phyloP scores from a whole-genome alignment of 2,797 vertebrate genomes.

The Staurois parvus region DNA sequence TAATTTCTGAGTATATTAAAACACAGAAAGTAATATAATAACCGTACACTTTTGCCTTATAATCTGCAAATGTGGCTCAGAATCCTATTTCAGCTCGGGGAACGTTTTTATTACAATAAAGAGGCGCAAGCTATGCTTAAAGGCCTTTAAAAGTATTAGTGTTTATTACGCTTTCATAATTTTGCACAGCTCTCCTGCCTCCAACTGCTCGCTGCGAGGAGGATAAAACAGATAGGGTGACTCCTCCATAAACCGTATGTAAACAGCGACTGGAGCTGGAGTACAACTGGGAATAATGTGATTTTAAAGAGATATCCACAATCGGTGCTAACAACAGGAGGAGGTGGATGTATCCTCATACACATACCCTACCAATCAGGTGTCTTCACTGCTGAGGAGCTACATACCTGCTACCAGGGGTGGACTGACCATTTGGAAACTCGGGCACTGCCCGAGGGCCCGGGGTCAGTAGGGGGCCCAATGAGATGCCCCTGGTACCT shows the following conservation, averaged over 20 bases:
- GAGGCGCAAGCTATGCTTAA: slow-evolving; percentile 38
- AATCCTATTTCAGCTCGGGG: slow-evolving; percentile 58
- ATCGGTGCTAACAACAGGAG: neutral
- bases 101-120: slow-evolving; percentile 61
- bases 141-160: slow-evolving; percentile 60
- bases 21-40: slow-evolving; percentile 57
- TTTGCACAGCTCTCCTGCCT: neutral
- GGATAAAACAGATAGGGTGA: neutral
- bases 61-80: slow-evolving; percentile 54
- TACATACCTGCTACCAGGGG: too few relatives aligned
- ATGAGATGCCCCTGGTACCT: too few relatives aligned
- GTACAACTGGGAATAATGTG: neutral
- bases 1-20: slow-evolving; percentile 61
- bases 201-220: neutral
- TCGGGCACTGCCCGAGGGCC: too few relatives aligned
- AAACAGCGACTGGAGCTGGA: neutral
- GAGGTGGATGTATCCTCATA: neutral
- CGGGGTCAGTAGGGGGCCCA: too few relatives aligned
- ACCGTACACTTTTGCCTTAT: slow-evolving; percentile 34
- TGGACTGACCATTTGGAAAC: too few relatives aligned
- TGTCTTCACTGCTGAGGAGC: too few relatives aligned
- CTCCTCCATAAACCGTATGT: neutral
- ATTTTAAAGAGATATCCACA: neutral
- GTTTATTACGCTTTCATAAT: slow-evolving; percentile 55
- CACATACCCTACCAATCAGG: too few relatives aligned